phyloP scores from a whole-genome alignment of 2,113 vertebrate species.

The Siniperca chuatsi region DNA sequence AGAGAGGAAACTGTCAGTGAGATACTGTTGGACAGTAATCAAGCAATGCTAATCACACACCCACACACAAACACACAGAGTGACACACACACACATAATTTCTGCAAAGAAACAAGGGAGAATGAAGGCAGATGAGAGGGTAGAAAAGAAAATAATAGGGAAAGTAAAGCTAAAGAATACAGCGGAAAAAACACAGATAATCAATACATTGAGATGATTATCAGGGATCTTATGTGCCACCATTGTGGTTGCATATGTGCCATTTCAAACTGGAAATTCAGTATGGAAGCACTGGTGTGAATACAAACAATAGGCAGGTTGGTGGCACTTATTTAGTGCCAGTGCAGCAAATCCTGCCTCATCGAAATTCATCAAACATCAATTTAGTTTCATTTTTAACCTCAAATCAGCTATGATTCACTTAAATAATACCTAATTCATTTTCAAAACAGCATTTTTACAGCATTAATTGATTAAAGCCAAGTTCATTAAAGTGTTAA shows the following conservation, averaged over 20 bases:
- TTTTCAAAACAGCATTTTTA: no score
- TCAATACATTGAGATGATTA: neutral
- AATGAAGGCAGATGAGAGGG: conserved; percentile 34
- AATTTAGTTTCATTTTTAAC: neutral
- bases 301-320: neutral
- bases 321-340: neutral
- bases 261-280: neutral
- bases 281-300: conserved; percentile 1
- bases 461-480: neutral
- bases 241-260: neutral
- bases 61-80: conserved; percentile 59
- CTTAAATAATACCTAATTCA: neutral
- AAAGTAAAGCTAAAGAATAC: neutral
- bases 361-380: neutral
- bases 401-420: neutral
- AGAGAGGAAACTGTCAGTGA: conserved; percentile 60
- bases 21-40: conserved; percentile 62
- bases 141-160: conserved; percentile 7
- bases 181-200: neutral
- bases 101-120: conserved; percentile 47
- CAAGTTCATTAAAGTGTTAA: neutral
- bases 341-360: neutral
- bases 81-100: conserved; percentile 38
- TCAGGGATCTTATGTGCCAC: neutral
- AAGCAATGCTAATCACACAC: conserved; percentile 65